phyloP scores from a whole-genome alignment of 2,797 vertebrate genomes.

The Pelochelys cantorii region DNA sequence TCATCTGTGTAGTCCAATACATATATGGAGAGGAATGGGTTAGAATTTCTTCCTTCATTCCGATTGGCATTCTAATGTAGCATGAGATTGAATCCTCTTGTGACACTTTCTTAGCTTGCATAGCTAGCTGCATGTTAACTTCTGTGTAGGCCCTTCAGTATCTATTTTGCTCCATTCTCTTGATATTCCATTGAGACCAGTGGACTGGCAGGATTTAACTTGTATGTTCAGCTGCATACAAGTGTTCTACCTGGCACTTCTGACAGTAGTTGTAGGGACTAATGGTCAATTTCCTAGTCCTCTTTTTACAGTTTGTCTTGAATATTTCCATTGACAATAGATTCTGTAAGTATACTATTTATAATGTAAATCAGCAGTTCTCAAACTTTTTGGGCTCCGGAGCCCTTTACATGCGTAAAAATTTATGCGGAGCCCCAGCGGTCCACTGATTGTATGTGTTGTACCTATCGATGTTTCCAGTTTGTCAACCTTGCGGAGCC shows the following conservation, averaged over 20 bases:
- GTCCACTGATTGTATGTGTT: too few species aligned
- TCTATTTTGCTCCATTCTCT: not conserved
- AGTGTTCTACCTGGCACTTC: not conserved
- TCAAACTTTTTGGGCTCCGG: too few species aligned
- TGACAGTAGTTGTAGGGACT: not conserved
- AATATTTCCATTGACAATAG: not conserved
- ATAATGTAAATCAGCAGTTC: not conserved
- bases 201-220: not conserved
- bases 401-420: too few species aligned
- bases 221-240: not conserved
- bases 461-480: too few species aligned
- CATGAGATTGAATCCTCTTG: not conserved
- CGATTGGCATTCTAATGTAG: not conserved
- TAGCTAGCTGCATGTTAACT: not conserved
- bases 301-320: not conserved
- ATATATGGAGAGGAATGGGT: not conserved
- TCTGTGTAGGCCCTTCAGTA: not conserved
- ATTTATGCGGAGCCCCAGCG: too few species aligned
- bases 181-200: not conserved
- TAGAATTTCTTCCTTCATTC: not conserved
- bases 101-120: not conserved
- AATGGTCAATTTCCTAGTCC: not conserved
- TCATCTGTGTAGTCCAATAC: not conserved
- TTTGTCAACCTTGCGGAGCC: too few species aligned
- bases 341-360: not conserved